These are phyloP conservation scores for Coptodon rendalli DNA, from an alignment of 2,113 vertebrate species.

Conservation along the genomic window DNA sequence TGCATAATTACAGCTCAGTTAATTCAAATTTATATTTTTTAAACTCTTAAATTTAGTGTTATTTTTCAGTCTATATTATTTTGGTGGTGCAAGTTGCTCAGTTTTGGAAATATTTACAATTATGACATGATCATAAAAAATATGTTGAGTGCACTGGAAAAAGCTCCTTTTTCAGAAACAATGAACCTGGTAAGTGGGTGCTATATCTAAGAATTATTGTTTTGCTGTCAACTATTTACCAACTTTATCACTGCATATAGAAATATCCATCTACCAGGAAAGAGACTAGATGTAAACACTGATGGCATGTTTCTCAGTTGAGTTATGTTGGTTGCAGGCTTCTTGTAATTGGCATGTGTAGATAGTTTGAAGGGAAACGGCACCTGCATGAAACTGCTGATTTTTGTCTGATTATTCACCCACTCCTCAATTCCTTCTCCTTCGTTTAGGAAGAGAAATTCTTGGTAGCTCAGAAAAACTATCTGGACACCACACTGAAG, in stretches of 20 bases:
- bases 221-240: neutral
- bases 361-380: neutral
- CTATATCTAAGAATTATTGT: neutral
- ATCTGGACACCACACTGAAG: conserved; percentile 81
- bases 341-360: neutral
- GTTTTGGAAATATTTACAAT: neutral
- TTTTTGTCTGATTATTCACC: neutral
- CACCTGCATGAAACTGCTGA: neutral
- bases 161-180: neutral
- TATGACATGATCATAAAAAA: neutral
- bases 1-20: neutral
- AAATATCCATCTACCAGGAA: neutral
- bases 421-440: neutral
- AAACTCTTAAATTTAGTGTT: neutral
- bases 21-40: neutral
- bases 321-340: neutral
- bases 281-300: neutral
- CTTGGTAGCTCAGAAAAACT: conserved; percentile 75
- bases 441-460: conserved; percentile 82
- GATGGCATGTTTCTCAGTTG: neutral
- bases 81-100: neutral
- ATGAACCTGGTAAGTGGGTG: neutral
- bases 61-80: neutral
- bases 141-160: neutral
- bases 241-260: neutral